Evolutionary conservation across 2,113 vertebrate genomes (phyloP).

Genomic region (Scolopax mira): DNA sequence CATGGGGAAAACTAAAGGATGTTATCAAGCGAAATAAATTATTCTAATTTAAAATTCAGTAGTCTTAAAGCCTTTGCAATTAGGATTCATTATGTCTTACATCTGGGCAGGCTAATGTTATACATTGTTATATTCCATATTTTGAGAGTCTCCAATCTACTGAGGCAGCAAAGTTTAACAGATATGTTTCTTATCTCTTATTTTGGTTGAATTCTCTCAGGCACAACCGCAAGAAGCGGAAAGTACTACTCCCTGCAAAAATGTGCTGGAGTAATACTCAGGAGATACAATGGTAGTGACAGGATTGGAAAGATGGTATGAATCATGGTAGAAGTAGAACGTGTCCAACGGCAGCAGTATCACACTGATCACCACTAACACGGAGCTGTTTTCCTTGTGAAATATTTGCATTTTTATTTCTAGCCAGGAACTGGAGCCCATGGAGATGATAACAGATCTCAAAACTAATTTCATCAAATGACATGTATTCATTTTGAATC

Average conservation of each 20-base stretch:
- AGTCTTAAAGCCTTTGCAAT: neutral
- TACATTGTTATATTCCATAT: neutral
- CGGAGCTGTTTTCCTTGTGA: neutral
- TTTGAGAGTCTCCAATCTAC: neutral
- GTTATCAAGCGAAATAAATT: neutral
- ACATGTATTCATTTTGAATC: constrained; percentile 4
- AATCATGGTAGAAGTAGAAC: neutral
- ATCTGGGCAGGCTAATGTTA: neutral
- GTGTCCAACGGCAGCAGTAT: neutral
- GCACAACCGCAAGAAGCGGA: neutral
- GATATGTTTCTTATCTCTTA: neutral
- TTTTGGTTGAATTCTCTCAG: neutral
- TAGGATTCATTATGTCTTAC: neutral
- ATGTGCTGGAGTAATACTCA: neutral
- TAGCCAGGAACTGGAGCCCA: neutral
- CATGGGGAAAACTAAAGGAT: neutral
- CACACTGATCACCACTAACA: neutral
- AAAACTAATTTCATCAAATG: neutral
- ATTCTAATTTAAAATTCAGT: neutral
- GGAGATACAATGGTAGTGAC: neutral
- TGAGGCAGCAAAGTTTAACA: neutral
- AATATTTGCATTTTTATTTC: neutral
- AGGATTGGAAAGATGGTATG: neutral
- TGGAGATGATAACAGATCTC: neutral
- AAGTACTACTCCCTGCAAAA: neutral